Percentiles rank a stretch among this genome's conserved stretches.
Conservation (phyloP, 2,113 vertebrate genomes). For the Saccopteryx leptura region DNA sequence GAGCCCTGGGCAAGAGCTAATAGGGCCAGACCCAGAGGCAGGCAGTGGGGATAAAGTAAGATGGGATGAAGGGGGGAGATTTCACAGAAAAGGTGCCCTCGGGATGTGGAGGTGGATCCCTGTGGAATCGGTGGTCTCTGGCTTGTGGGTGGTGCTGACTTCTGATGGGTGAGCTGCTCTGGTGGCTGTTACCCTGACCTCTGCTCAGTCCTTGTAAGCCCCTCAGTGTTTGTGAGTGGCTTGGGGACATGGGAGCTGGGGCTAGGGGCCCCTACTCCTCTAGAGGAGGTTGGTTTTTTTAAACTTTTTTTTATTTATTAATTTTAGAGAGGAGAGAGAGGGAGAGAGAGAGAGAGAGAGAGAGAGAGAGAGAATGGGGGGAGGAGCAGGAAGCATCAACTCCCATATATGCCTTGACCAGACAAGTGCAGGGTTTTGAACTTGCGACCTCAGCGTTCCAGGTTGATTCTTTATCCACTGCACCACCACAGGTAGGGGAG, state of each 20-base stretch:
- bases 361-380: too few relatives aligned
- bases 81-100: not conserved
- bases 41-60: not conserved
- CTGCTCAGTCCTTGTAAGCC: not conserved
- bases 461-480: too few relatives aligned
- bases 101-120: accelerated
- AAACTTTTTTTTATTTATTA: too few relatives aligned
- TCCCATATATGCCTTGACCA: too few relatives aligned
- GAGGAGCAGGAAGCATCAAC: too few relatives aligned
- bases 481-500: too few relatives aligned
- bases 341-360: too few relatives aligned
- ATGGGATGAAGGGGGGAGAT: accelerated
- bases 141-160: not conserved
- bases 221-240: not conserved
- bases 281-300: not conserved
- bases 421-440: too few relatives aligned
- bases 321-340: too few relatives aligned
- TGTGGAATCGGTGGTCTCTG: not conserved
- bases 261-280: accelerated
- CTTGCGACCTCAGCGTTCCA: too few relatives aligned
- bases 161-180: accelerated
- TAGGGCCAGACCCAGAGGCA: not conserved
- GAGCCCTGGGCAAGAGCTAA: accelerated
- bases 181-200: accelerated
- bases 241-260: accelerated